Conservation (phyloP, 2,888 invertebrate genomes). For the Drosophila meridionalis region DNA sequence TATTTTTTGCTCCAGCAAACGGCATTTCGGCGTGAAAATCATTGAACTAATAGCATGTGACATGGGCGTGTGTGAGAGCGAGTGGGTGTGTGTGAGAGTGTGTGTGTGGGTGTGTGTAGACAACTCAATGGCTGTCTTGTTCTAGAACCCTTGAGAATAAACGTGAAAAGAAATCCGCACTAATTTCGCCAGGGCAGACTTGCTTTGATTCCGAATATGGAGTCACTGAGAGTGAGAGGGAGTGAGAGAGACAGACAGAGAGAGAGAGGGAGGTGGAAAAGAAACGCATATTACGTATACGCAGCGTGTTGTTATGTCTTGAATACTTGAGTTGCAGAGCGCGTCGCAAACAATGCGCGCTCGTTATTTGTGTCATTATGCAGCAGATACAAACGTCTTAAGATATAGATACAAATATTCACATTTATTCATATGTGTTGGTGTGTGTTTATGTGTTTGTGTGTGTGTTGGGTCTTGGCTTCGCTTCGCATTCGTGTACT, state of each 20-base stretch:
- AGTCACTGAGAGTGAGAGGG: background rate
- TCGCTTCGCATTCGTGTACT: conserved; percentile 50
- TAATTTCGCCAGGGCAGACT: conserved; percentile 55
- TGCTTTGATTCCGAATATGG: conserved; percentile 20
- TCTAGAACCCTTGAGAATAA: conserved; percentile 58
- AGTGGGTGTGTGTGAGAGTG: conserved; percentile 6
- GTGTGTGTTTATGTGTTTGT: background rate
- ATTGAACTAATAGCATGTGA: conserved; percentile 81
- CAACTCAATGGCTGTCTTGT: conserved; percentile 49
- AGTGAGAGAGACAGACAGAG: background rate
- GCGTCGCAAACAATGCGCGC: conserved; percentile 72
- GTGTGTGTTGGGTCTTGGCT: conserved; percentile 13
- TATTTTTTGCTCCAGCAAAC: conserved; percentile 41
- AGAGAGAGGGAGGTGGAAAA: background rate
- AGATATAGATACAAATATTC: conserved; percentile 29
- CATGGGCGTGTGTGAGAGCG: conserved; percentile 34
- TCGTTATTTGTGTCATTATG: conserved; percentile 82
- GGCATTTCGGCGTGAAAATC: conserved; percentile 77
- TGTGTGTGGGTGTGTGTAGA: conserved; percentile 9
- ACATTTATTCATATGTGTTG: conserved; percentile 61
- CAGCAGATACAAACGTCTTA: conserved; percentile 54
- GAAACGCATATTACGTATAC: conserved; percentile 74
- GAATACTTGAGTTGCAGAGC: conserved; percentile 51
- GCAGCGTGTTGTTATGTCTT: conserved; percentile 68
- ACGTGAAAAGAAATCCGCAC: conserved; percentile 73